A percentile compares a stretch with the other conserved stretches of the same genome.
Evolutionary conservation across 2,113 vertebrate genomes (phyloP).

Genomic region (Prolemur simus): DNA sequence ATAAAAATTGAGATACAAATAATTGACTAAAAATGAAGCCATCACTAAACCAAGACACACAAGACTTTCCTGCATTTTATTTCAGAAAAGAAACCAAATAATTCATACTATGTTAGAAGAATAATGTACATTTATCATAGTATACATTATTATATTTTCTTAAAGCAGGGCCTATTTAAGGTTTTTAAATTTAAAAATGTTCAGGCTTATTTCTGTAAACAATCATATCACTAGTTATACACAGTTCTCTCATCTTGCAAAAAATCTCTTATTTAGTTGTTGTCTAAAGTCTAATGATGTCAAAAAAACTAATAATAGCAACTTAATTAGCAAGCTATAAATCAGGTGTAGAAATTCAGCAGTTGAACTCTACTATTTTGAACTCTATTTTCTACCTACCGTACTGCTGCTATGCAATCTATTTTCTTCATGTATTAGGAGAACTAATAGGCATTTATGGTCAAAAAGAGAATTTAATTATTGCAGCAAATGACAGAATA

Average conservation of each 20-base stretch:
- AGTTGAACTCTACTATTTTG: too few species aligned
- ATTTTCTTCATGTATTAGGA: not conserved
- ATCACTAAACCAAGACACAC: not conserved
- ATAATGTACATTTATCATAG: too few species aligned
- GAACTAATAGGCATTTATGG: not conserved
- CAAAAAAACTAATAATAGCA: not conserved
- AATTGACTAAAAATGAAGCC: too few species aligned
- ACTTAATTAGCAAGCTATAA: too few species aligned
- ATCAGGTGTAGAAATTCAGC: not conserved
- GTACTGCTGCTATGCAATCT: not conserved
- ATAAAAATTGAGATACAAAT: not conserved
- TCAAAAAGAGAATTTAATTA: not conserved
- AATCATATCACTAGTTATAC: constrained; percentile 59
- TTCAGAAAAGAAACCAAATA: constrained; percentile 68
- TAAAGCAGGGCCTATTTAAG: constrained; percentile 55
- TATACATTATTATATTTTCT: too few species aligned
- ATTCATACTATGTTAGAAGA: too few species aligned
- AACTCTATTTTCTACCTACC: not conserved
- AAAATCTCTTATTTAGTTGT: not conserved
- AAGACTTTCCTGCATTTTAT: constrained; percentile 62
- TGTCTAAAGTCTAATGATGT: not conserved
- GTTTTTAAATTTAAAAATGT: constrained; percentile 51
- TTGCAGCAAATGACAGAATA: not conserved
- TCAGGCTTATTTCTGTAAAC: constrained; percentile 72
- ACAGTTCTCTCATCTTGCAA: constrained; percentile 67